These are phyloP conservation scores for Artibeus lituratus DNA, from an alignment of 2,797 vertebrate genomes.

Conservation along the genomic window DNA sequence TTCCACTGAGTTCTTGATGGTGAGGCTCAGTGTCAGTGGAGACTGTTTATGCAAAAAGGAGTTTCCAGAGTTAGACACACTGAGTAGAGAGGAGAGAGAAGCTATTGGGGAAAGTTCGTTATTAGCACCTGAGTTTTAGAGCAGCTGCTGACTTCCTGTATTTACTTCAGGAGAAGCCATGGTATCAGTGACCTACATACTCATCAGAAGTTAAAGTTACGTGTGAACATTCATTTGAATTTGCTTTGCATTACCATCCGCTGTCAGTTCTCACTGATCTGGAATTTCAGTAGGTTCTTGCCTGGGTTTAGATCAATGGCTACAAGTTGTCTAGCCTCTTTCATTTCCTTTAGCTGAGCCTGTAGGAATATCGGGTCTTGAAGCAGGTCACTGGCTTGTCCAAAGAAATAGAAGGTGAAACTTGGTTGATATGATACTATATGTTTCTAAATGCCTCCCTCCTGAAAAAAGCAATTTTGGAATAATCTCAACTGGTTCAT, in stretches of 20 bases:
- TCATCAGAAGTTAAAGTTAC: neutral
- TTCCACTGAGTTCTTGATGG: neutral
- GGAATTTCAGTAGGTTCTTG: neutral
- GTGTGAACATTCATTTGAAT: neutral
- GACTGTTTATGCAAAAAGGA: neutral
- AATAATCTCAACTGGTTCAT: slow-evolving; percentile 56
- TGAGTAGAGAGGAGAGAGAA: neutral
- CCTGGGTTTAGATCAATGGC: neutral
- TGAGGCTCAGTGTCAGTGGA: neutral
- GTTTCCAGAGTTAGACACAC: neutral
- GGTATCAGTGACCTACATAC: neutral
- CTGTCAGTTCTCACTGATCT: neutral
- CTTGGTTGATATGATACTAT: neutral
- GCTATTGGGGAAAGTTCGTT: neutral
- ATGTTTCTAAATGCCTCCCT: slow-evolving; percentile 29
- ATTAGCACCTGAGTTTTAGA: neutral
- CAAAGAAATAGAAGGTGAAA: slow-evolving; percentile 27
- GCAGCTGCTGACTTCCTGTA: neutral
- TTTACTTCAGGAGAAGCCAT: neutral
- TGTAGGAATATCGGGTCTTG: neutral
- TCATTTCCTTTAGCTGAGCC: neutral
- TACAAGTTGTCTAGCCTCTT: neutral
- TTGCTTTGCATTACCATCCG: neutral
- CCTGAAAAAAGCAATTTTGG: slow-evolving; percentile 60
- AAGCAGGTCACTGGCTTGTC: neutral